Evolutionary conservation across 2,888 invertebrate species (phyloP).

Genomic region (Lochmaea capreae): DNA sequence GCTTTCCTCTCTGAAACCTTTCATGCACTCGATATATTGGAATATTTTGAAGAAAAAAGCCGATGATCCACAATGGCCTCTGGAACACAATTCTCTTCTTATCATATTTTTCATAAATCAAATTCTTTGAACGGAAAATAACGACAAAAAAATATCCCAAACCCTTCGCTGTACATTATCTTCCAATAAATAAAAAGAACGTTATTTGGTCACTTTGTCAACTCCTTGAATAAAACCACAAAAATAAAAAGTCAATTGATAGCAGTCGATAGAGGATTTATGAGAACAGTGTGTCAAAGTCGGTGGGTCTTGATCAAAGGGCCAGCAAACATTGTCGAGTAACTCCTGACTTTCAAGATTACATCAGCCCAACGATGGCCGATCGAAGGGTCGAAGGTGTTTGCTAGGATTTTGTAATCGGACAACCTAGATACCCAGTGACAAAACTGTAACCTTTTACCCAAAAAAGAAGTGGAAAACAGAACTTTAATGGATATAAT

Average conservation of each 20-base stretch:
- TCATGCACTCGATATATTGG: too few species aligned
- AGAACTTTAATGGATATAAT: not conserved
- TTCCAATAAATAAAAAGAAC: constrained; percentile 33
- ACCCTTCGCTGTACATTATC: constrained; percentile 13
- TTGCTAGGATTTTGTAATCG: constrained; percentile 46
- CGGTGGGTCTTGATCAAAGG: constrained; percentile 49
- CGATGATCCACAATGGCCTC: too few species aligned
- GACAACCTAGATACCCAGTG: constrained; percentile 22
- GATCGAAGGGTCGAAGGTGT: constrained; percentile 33
- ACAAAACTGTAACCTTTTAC: constrained; percentile 35
- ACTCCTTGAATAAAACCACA: constrained; percentile 37
- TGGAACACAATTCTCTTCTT: not conserved
- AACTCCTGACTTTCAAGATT: constrained; percentile 40
- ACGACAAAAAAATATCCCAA: constrained; percentile 1
- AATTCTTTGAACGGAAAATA: not conserved
- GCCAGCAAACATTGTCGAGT: constrained; percentile 22
- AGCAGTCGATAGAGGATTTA: constrained; percentile 49
- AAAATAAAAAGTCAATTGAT: constrained; percentile 45
- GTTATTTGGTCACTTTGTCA: constrained; percentile 38
- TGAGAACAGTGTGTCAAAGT: constrained; percentile 51
- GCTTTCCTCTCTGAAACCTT: too few species aligned
- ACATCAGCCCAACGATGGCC: constrained; percentile 39
- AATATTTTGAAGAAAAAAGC: too few species aligned
- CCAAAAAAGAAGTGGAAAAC: constrained; percentile 28
- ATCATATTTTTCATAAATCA: not conserved